A percentile compares a stretch with the other conserved stretches of the same genome.
phyloP scores from a whole-genome alignment of 2,113 vertebrate genomes.

The Anas platyrhynchos region DNA sequence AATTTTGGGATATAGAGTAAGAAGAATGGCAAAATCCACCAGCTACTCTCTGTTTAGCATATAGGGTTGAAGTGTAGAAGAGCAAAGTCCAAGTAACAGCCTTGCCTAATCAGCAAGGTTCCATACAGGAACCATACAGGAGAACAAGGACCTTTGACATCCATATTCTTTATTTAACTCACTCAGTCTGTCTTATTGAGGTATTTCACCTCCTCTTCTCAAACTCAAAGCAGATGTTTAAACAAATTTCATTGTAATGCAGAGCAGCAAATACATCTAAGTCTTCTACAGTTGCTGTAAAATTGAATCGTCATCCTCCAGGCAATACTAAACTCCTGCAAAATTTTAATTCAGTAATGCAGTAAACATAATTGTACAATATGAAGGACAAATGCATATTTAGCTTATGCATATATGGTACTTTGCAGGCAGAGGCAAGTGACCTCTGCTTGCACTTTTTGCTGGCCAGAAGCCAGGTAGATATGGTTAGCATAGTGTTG shows the following conservation, averaged over 20 bases:
- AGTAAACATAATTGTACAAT: conserved; percentile 40
- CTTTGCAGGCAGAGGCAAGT: conserved; percentile 25
- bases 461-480: conserved; percentile 40
- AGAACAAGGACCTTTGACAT: neutral
- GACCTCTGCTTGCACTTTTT: conserved; percentile 42
- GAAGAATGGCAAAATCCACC: neutral
- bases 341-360: conserved; percentile 21
- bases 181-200: neutral
- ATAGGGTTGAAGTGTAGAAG: neutral
- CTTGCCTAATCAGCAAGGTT: neutral
- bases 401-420: neutral
- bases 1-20: neutral
- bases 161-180: neutral
- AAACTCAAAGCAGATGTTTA: conserved; percentile 12
- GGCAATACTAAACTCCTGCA: neutral
- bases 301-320: neutral
- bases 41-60: neutral
- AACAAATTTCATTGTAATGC: neutral
- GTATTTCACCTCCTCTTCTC: neutral
- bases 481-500: conserved; percentile 41
- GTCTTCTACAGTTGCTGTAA: neutral
- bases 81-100: neutral
- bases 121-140: neutral
- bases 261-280: conserved; percentile 8
- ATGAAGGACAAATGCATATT: conserved; percentile 33